Evolutionary conservation across 2,888 invertebrate genomes (phyloP).

Genomic region (Horisme vitalbata): DNA sequence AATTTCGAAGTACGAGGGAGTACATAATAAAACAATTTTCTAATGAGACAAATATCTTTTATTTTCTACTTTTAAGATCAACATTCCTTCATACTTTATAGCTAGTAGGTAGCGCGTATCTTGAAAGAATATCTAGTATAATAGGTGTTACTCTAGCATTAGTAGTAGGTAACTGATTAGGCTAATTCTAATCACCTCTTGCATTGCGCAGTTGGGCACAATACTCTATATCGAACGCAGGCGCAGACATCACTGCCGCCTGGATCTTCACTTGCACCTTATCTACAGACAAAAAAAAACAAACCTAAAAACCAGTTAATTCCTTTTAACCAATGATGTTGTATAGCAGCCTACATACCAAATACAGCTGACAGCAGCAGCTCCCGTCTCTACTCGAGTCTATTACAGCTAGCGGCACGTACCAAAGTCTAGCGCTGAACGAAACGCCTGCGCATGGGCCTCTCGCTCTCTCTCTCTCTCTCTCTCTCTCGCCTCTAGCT

Average conservation of each 20-base stretch:
- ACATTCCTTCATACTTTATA: not conserved
- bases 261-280: constrained; percentile 64
- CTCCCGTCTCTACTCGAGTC: too few species aligned
- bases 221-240: constrained; percentile 59
- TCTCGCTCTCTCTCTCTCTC: too few species aligned
- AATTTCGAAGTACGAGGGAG: constrained; percentile 72
- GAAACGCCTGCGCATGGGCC: too few species aligned
- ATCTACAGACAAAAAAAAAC: constrained; percentile 45
- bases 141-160: not conserved
- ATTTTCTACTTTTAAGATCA: constrained; percentile 30
- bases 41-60: constrained; percentile 56
- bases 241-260: constrained; percentile 67
- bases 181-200: constrained; percentile 54
- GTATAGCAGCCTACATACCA: too few species aligned
- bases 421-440: too few species aligned
- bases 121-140: too few species aligned
- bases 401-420: too few species aligned
- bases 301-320: too few species aligned
- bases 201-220: constrained; percentile 54
- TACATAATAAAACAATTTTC: constrained; percentile 77
- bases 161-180: too few species aligned
- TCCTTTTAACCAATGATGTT: too few species aligned
- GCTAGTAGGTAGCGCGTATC: not conserved
- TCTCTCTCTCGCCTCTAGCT: too few species aligned
- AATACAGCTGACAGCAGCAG: too few species aligned